Percentiles rank a stretch among this genome's conserved stretches.
phyloP scores from a whole-genome alignment of 2,797 vertebrate species.

The Molossus alvarezi region DNA sequence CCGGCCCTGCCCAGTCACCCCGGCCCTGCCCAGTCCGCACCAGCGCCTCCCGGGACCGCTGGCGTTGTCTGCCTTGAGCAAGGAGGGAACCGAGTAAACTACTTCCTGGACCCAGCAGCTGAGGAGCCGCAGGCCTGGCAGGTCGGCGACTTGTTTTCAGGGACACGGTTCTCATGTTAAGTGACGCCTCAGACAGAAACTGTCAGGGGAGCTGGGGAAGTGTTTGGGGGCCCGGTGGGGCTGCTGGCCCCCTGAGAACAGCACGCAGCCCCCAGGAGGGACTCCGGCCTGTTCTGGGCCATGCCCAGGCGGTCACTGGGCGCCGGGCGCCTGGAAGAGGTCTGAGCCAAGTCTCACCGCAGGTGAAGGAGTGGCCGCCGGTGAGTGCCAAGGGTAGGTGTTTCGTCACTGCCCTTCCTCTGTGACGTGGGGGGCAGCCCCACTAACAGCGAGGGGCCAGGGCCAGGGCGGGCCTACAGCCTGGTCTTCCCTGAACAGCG shows the following conservation, averaged over 20 bases:
- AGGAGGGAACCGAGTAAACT: neutral
- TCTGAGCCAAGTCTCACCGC: neutral
- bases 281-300: neutral
- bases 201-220: neutral
- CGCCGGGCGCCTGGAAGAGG: neutral
- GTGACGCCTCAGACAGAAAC: neutral
- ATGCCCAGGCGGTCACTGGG: no score
- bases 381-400: neutral
- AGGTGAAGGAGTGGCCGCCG: neutral
- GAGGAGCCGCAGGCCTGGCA: rapidly evolving
- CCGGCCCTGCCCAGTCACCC: neutral
- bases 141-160: neutral
- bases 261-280: rapidly evolving
- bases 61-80: neutral
- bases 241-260: neutral
- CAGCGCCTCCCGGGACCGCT: rapidly evolving
- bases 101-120: no score
- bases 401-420: rapidly evolving
- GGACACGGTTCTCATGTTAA: neutral
- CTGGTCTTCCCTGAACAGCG: neutral
- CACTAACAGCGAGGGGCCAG: rapidly evolving
- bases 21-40: neutral
- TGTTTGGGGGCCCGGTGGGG: no score
- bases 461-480: neutral
- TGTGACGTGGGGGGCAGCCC: neutral